Evolutionary conservation across 1,140 invertebrate genomes (phyloP).

Genomic region (Bactericera cockerelli): DNA sequence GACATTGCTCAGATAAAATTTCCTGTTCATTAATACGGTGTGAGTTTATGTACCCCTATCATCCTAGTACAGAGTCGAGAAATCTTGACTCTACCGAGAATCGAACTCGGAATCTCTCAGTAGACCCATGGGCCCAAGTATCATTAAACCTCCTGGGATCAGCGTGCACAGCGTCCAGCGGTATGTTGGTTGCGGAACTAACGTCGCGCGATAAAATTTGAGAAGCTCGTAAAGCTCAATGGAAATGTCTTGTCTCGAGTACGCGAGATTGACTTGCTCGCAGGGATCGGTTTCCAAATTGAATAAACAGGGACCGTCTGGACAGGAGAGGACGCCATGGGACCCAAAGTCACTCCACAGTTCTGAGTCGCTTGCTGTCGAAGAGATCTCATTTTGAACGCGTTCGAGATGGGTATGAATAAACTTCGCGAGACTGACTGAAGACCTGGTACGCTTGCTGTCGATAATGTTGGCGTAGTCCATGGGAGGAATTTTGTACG

Average conservation of each 20-base stretch:
- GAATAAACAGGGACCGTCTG: constrained; percentile 39
- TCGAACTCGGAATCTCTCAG: no score
- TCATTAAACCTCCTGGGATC: constrained; percentile 32
- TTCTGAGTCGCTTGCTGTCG: constrained; percentile 29
- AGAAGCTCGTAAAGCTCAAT: constrained; percentile 28
- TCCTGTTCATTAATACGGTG: no score
- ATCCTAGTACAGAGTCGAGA: no score
- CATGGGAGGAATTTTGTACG: constrained; percentile 18
- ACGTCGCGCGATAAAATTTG: constrained; percentile 27
- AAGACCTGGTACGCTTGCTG: constrained; percentile 19
- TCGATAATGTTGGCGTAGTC: constrained; percentile 17
- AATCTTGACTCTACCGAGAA: no score
- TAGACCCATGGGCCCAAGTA: constrained; percentile 34
- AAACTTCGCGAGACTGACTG: constrained; percentile 11
- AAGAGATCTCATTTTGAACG: constrained; percentile 20
- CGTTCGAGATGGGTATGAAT: constrained; percentile 17
- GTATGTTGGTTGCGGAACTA: constrained; percentile 28
- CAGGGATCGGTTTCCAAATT: constrained; percentile 48
- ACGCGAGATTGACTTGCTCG: constrained; percentile 41
- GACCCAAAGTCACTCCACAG: constrained; percentile 20
- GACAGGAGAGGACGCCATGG: constrained; percentile 12
- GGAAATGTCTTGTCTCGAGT: constrained; percentile 30
- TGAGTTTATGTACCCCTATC: no score
- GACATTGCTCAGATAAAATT: no score
- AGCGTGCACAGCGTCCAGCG: constrained; percentile 29